Conservation (phyloP, 2,113 vertebrate genomes). For the Peromyscus polionotus region DNA sequence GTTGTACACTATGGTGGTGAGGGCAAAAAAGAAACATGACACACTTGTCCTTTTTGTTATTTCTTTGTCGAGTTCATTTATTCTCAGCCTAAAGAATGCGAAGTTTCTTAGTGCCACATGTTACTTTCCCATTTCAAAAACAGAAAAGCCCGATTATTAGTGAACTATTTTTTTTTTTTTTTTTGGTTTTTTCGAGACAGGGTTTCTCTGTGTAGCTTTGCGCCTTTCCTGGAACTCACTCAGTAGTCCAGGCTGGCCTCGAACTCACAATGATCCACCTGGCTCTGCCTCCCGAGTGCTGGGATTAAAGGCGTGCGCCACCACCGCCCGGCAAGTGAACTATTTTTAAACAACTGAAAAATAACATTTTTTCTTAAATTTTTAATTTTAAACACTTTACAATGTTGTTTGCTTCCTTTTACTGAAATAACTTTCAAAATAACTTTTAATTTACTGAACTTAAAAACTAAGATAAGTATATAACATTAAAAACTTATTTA, state of each 20-base stretch:
- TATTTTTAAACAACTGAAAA: background rate
- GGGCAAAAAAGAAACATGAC: background rate
- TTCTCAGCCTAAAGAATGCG: background rate
- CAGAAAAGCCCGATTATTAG: background rate
- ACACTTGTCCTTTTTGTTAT: background rate
- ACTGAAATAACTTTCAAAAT: conserved; percentile 13
- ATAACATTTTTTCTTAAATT: background rate
- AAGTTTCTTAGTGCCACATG: background rate
- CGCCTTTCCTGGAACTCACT: too few species aligned
- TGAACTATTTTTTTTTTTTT: background rate
- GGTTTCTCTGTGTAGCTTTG: too few species aligned
- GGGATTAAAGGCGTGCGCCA: too few species aligned
- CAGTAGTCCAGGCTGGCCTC: too few species aligned
- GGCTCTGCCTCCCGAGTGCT: too few species aligned
- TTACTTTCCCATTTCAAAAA: background rate
- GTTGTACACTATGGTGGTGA: background rate
- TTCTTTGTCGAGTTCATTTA: background rate
- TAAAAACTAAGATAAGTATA: background rate
- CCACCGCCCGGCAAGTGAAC: background rate
- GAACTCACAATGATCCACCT: too few species aligned
- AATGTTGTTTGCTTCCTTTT: background rate
- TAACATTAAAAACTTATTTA: background rate
- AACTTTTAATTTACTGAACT: background rate
- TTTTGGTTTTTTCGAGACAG: too few species aligned
- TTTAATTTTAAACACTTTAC: background rate